A percentile compares a stretch with the other conserved stretches of the same genome.
Conservation (phyloP, 2,888 invertebrate genomes). For the Ophion obscuratus region DNA sequence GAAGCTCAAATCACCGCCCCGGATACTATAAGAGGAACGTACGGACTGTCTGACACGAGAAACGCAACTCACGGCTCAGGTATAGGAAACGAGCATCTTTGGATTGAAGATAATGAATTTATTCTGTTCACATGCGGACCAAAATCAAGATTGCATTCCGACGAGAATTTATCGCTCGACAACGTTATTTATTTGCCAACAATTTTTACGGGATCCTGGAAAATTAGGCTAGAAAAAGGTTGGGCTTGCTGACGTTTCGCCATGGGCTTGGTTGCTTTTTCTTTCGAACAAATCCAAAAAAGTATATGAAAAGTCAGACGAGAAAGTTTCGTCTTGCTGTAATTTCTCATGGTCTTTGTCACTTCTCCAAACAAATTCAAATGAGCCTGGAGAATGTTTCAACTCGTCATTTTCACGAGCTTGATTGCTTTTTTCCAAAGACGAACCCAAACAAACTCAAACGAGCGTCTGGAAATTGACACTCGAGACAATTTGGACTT, state of each 20-base stretch:
- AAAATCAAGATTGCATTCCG: too few species aligned
- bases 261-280: background rate
- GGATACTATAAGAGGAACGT: slow-evolving; percentile 91
- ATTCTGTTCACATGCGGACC: too few species aligned
- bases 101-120: too few species aligned
- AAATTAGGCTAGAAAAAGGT: too few species aligned
- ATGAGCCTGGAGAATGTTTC: background rate
- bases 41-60: slow-evolving; percentile 96
- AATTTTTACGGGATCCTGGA: too few species aligned
- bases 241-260: background rate
- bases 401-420: background rate
- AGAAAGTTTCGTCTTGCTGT: background rate
- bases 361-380: background rate
- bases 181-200: too few species aligned
- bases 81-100: slow-evolving; percentile 77
- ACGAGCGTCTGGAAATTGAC: background rate
- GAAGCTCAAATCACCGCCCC: slow-evolving; percentile 92
- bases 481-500: background rate
- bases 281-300: background rate
- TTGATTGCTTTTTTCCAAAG: background rate
- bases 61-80: slow-evolving; percentile 98
- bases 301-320: background rate
- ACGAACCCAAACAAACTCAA: background rate
- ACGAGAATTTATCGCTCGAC: too few species aligned
- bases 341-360: background rate